Conservation (phyloP, 2,113 vertebrate genomes). For the Ciconia stormi region DNA sequence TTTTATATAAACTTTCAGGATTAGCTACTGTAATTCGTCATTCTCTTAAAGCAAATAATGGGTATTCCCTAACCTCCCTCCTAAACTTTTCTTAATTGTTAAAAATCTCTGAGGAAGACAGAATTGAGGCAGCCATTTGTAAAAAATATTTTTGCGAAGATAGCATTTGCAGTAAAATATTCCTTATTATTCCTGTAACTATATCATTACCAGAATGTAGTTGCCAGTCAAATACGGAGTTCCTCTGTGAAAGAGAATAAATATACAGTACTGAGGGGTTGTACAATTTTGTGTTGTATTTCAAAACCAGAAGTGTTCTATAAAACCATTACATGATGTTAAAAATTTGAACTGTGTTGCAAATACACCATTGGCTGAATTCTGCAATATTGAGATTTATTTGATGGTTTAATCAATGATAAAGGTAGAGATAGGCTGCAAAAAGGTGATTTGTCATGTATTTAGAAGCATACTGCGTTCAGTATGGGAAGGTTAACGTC, state of each 20-base stretch:
- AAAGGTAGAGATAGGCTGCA: neutral
- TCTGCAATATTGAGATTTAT: too few relatives aligned
- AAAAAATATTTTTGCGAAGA: neutral
- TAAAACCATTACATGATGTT: neutral
- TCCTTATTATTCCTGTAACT: neutral
- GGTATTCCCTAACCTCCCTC: neutral
- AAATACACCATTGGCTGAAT: neutral
- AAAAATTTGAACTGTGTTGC: neutral
- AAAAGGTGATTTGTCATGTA: too few relatives aligned
- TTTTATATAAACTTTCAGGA: neutral
- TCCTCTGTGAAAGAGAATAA: neutral
- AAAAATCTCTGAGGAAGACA: neutral
- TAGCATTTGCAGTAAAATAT: neutral
- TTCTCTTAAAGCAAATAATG: neutral
- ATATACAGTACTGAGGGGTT: neutral
- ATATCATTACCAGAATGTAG: neutral
- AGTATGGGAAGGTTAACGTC: fast-evolving
- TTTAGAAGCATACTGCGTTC: fast-evolving
- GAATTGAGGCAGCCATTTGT: neutral
- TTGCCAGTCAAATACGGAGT: neutral
- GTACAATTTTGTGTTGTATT: neutral
- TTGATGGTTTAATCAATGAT: neutral
- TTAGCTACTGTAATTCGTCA: neutral
- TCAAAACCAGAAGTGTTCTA: neutral
- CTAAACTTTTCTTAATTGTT: neutral